A percentile compares a stretch with the other conserved stretches of the same genome.
Conservation (phyloP, 2,888 invertebrate species). For the Syritta pipiens region DNA sequence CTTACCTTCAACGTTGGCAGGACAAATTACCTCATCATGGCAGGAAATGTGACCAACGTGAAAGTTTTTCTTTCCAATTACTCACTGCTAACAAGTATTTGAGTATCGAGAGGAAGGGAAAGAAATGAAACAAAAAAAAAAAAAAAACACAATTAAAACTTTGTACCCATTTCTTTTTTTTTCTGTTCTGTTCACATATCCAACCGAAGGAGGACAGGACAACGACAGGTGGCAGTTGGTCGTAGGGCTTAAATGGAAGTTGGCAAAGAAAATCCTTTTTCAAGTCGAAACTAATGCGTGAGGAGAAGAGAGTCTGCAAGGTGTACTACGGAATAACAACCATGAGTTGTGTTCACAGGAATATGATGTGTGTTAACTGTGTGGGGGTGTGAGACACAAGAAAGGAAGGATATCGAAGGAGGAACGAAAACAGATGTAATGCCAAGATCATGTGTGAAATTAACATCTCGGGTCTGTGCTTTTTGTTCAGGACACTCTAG, state of each 20-base stretch:
- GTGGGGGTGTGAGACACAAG: no score
- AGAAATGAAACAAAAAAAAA: neutral
- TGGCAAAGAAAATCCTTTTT: neutral
- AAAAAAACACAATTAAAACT: conserved; percentile 38
- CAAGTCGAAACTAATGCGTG: conserved; percentile 9
- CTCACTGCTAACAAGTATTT: conserved; percentile 19
- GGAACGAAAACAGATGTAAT: conserved; percentile 13
- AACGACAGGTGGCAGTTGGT: conserved; percentile 28
- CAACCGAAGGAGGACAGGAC: no score
- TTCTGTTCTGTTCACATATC: no score
- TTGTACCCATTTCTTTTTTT: conserved; percentile 9
- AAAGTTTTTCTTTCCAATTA: conserved; percentile 43
- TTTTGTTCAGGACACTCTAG: no score
- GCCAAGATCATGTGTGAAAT: conserved; percentile 23
- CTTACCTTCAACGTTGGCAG: no score
- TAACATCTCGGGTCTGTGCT: no score
- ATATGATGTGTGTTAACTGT: no score
- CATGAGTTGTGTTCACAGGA: conserved; percentile 15
- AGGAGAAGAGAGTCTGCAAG: no score
- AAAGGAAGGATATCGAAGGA: conserved; percentile 32
- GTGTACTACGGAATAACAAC: no score
- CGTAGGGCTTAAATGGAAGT: neutral
- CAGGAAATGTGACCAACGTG: conserved; percentile 32
- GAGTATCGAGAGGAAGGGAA: neutral
- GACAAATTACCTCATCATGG: conserved; percentile 50